A percentile compares a stretch with the other conserved stretches of the same genome.
Evolutionary conservation across 2,797 vertebrate species (phyloP).

Genomic region (Orestias chungarensis): DNA sequence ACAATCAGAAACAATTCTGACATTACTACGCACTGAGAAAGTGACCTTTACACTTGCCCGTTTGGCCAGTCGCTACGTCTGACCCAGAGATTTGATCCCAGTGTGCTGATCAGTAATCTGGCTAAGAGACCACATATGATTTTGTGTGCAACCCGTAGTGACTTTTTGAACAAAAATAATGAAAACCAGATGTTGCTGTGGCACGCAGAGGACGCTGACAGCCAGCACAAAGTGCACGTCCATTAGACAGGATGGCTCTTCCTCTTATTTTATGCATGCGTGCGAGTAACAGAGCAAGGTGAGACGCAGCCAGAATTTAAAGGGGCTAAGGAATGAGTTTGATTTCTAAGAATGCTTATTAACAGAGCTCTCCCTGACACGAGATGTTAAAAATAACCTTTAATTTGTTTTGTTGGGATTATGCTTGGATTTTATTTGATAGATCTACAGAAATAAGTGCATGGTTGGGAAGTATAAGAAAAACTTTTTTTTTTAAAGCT

Average conservation of each 20-base stretch:
- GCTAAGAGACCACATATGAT: conserved; percentile 34
- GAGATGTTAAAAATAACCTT: neutral
- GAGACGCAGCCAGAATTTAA: conserved; percentile 64
- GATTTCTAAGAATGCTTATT: conserved; percentile 61
- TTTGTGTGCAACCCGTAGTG: conserved; percentile 27
- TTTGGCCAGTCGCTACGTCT: conserved; percentile 15
- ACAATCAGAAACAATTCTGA: neutral
- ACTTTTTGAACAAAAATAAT: conserved; percentile 55
- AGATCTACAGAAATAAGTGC: neutral
- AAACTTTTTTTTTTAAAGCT: neutral
- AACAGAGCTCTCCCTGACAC: conserved; percentile 35
- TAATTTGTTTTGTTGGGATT: neutral
- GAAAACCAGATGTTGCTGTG: conserved; percentile 53
- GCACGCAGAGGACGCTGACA: conserved; percentile 44
- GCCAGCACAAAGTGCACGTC: conserved; percentile 40
- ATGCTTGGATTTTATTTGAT: neutral
- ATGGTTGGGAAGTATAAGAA: neutral
- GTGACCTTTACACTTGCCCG: neutral
- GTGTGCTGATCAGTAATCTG: conserved; percentile 15
- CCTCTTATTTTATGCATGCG: conserved; percentile 30
- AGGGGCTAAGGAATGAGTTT: conserved; percentile 42
- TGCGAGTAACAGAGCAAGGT: conserved; percentile 66
- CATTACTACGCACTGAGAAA: neutral
- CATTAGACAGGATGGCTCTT: conserved; percentile 51
- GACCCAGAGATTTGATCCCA: conserved; percentile 19